Conservation (phyloP, 2,113 vertebrate species). For the Lipotes vexillifer region DNA sequence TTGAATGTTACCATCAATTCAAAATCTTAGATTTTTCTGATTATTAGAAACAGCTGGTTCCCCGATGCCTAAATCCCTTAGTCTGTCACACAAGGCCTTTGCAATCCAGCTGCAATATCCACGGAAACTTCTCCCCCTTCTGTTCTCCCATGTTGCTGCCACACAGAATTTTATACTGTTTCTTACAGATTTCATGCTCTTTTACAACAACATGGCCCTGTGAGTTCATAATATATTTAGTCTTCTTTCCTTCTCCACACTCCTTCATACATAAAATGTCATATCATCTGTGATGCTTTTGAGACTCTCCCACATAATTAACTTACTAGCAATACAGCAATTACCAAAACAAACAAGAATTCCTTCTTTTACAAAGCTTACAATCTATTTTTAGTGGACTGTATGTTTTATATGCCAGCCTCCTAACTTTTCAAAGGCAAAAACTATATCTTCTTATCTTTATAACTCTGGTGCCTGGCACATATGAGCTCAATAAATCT, state of each 20-base stretch:
- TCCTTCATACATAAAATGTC: neutral
- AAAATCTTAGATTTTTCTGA: neutral
- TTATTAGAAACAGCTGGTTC: neutral
- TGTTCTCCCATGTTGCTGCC: neutral
- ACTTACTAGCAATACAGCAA: neutral
- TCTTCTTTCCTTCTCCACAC: neutral
- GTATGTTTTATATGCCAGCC: neutral
- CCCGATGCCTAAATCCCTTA: neutral
- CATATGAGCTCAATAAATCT: neutral
- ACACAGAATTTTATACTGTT: neutral
- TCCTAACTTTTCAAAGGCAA: neutral
- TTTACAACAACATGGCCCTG: neutral
- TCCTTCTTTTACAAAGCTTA: conserved; percentile 21
- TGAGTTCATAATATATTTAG: neutral
- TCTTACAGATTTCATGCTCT: neutral
- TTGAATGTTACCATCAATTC: neutral
- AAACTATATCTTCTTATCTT: neutral
- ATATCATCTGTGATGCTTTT: conserved; percentile 1
- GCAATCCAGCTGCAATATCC: neutral
- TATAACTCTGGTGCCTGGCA: neutral
- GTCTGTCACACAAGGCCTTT: neutral
- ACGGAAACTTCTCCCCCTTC: neutral
- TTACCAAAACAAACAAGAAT: neutral
- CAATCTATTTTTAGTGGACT: neutral
- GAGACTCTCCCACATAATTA: neutral